These are phyloP conservation scores for Drosophila subsilvestris DNA, from an alignment of 2,888 invertebrate genomes.

Conservation along the genomic window DNA sequence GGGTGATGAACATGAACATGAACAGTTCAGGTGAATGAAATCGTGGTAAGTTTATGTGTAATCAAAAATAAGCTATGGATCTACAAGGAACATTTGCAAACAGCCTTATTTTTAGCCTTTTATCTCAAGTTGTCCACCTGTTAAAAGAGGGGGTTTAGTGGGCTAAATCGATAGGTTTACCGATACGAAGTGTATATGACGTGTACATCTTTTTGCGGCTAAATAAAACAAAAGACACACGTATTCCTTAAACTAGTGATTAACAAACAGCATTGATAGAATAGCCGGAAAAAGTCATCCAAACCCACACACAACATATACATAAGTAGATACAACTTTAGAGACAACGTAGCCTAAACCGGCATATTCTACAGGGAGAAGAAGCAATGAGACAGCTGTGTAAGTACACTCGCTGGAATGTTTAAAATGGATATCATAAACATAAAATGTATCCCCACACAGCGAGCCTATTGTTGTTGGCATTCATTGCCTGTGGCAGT, in stretches of 20 bases:
- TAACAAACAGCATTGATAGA: constrained; percentile 9
- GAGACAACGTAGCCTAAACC: constrained; percentile 37
- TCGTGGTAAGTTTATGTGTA: no score
- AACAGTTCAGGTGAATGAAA: no score
- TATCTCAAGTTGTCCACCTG: no score
- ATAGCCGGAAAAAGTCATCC: neutral
- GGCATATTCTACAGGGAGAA: constrained; percentile 3
- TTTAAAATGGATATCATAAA: constrained; percentile 1
- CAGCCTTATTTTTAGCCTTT: no score
- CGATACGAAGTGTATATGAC: no score
- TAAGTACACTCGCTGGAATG: constrained; percentile 3
- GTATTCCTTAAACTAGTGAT: constrained; percentile 8
- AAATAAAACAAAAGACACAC: constrained; percentile 29
- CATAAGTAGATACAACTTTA: constrained; percentile 1
- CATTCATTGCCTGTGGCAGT: constrained; percentile 30
- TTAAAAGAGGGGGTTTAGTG: no score
- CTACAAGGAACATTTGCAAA: no score
- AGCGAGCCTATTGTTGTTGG: constrained; percentile 61
- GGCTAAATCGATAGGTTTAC: no score
- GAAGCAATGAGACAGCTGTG: constrained; percentile 39
- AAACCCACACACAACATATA: neutral
- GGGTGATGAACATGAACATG: no score
- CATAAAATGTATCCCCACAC: constrained; percentile 10
- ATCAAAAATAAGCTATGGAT: no score
- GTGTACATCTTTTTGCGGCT: neutral